A percentile compares a stretch with the other conserved stretches of the same genome.
These are phyloP conservation scores for Malthinus flaveolus DNA, from an alignment of 2,888 invertebrate genomes.

Conservation along the genomic window DNA sequence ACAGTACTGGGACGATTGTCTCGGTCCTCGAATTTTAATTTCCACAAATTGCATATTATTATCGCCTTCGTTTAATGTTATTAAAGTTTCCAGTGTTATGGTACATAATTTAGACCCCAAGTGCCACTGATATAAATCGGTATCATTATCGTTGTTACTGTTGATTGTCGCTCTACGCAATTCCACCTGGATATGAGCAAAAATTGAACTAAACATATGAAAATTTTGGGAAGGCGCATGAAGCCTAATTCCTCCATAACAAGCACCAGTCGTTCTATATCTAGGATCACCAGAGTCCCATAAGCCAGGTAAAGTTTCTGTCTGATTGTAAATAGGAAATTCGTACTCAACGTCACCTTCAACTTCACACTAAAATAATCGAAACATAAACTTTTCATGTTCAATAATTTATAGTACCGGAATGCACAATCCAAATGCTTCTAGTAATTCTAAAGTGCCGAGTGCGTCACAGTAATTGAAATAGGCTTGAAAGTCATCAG, in stretches of 20 bases:
- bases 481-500: conserved; percentile 73
- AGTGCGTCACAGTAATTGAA: conserved; percentile 71
- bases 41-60: conserved; percentile 60
- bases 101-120: conserved; percentile 71
- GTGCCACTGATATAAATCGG: conserved; percentile 74
- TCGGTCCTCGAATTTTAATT: conserved; percentile 68
- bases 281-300: conserved; percentile 65
- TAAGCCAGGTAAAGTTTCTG: conserved; percentile 67
- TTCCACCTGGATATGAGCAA: conserved; percentile 67
- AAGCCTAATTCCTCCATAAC: conserved; percentile 68
- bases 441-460: conserved; percentile 68
- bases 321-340: conserved; percentile 71
- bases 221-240: conserved; percentile 60
- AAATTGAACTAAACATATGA: conserved; percentile 66
- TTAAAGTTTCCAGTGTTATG: conserved; percentile 68
- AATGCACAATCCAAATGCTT: conserved; percentile 71
- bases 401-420: conserved; percentile 49
- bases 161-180: conserved; percentile 46
- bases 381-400: neutral
- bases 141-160: conserved; percentile 59
- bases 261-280: conserved; percentile 53
- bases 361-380: conserved; percentile 62
- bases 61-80: conserved; percentile 63
- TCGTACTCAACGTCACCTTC: conserved; percentile 75
- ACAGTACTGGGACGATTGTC: conserved; percentile 59